These are phyloP conservation scores for Salvelinus fontinalis DNA, from an alignment of 2,113 vertebrate genomes.

Conservation along the genomic window DNA sequence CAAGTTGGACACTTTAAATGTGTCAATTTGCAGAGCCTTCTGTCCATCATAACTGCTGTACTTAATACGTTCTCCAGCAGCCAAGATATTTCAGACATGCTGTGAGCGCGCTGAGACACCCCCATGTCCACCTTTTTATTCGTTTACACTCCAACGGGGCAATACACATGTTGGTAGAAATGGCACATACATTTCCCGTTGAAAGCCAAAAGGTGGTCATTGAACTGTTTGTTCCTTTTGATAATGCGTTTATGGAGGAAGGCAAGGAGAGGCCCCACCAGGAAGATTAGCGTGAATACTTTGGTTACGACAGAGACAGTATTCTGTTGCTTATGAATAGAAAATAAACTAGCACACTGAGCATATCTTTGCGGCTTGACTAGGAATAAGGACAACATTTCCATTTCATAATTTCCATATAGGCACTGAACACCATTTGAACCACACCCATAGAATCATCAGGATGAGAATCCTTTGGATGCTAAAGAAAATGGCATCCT, in stretches of 20 bases:
- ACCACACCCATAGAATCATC: constrained; percentile 36
- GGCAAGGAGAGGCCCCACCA: constrained; percentile 31
- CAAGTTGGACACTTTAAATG: background rate
- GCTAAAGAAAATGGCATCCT: constrained; percentile 7
- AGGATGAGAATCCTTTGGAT: constrained; percentile 16
- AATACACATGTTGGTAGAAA: constrained; percentile 42
- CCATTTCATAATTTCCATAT: constrained; percentile 56
- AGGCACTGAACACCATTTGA: constrained; percentile 10
- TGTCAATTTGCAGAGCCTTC: background rate
- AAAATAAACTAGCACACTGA: constrained; percentile 47
- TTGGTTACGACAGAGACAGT: constrained; percentile 36
- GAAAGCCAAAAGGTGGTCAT: constrained; percentile 21
- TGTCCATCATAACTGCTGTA: constrained; percentile 15
- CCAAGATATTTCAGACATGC: background rate
- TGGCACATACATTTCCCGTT: constrained; percentile 46
- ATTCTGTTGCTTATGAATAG: constrained; percentile 38
- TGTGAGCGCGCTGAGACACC: constrained; percentile 25
- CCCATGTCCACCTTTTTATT: constrained; percentile 40
- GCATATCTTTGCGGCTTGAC: constrained; percentile 26
- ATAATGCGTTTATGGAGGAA: constrained; percentile 37
- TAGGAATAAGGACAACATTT: constrained; percentile 31
- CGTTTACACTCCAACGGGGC: constrained; percentile 34
- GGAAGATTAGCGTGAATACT: constrained; percentile 33
- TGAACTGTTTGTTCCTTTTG: constrained; percentile 59
- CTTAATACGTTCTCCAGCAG: constrained; percentile 53